phyloP scores from a whole-genome alignment of 2,113 vertebrate genomes.

The Heterotilapia buettikoferi region DNA sequence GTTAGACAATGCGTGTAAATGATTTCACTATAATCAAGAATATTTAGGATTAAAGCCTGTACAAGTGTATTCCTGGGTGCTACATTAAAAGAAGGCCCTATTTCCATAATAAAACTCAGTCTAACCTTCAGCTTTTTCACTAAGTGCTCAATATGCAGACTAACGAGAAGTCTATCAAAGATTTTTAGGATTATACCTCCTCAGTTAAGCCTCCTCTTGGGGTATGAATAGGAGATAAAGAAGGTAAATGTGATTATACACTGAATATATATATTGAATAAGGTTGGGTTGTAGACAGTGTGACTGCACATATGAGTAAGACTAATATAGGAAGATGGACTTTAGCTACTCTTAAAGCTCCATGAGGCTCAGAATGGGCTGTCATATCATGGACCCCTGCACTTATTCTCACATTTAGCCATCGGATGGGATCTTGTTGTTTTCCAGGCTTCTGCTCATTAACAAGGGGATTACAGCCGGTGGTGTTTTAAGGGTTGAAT shows the following conservation, averaged over 20 bases:
- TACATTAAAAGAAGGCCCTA: rapidly evolving
- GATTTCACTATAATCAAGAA: not conserved
- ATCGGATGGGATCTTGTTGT: not conserved
- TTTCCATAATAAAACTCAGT: not conserved
- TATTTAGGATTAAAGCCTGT: not conserved
- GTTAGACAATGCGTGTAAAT: not conserved
- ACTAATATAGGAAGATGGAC: not conserved
- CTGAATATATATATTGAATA: not conserved
- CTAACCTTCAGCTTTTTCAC: not conserved
- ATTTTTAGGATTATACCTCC: not conserved
- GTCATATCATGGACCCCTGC: not conserved
- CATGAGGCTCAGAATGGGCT: not conserved
- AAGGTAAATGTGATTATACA: not conserved
- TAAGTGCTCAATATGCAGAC: not conserved
- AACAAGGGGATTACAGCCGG: constrained; percentile 3
- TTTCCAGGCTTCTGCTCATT: not conserved
- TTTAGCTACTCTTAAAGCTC: not conserved
- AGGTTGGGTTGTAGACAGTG: not conserved
- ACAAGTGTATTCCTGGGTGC: not conserved
- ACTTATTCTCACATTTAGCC: not conserved
- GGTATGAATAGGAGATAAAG: not conserved
- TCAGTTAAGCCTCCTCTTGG: not conserved
- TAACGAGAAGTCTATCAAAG: not conserved
- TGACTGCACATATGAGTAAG: not conserved
- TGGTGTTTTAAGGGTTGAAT: constrained; percentile 9